Evolutionary conservation across 2,888 invertebrate genomes (phyloP).

Genomic region (Athalia cordata): DNA sequence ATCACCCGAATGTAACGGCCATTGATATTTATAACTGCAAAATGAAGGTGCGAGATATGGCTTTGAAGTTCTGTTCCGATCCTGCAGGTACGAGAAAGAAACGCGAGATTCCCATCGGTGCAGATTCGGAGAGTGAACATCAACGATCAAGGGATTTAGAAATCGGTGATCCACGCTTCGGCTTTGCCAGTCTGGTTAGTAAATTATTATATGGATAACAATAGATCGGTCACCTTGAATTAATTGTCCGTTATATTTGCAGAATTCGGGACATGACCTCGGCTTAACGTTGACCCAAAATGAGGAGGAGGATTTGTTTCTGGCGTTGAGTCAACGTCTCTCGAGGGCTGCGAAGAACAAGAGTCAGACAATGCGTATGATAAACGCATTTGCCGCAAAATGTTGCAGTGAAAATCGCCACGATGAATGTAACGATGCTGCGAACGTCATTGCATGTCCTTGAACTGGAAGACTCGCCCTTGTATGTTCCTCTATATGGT

Average conservation of each 20-base stretch:
- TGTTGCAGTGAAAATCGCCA: conserved; percentile 52
- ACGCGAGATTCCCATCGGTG: background rate
- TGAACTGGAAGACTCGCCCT: background rate
- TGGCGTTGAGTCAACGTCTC: conserved; percentile 52
- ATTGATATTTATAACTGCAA: background rate
- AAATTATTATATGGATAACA: background rate
- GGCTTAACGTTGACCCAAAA: conserved; percentile 47
- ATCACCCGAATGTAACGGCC: background rate
- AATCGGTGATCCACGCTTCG: background rate
- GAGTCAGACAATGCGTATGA: conserved; percentile 45
- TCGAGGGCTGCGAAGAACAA: conserved; percentile 50
- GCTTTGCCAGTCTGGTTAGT: conserved; percentile 1
- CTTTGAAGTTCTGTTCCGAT: conserved; percentile 4
- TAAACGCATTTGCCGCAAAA: conserved; percentile 48
- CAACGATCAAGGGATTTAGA: too few relatives aligned
- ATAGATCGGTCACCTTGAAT: background rate
- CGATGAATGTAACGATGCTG: conserved; percentile 18
- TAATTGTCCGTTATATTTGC: background rate
- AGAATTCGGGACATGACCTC: conserved; percentile 31
- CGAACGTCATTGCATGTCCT: background rate
- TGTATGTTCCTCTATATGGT: background rate
- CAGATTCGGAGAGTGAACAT: background rate
- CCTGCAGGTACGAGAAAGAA: background rate
- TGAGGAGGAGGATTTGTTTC: conserved; percentile 55
- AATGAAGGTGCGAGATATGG: conserved; percentile 10